These are phyloP conservation scores for Sebastiscus albofasciatus DNA, from an alignment of 2,797 vertebrate genomes.

Conservation along the genomic window DNA sequence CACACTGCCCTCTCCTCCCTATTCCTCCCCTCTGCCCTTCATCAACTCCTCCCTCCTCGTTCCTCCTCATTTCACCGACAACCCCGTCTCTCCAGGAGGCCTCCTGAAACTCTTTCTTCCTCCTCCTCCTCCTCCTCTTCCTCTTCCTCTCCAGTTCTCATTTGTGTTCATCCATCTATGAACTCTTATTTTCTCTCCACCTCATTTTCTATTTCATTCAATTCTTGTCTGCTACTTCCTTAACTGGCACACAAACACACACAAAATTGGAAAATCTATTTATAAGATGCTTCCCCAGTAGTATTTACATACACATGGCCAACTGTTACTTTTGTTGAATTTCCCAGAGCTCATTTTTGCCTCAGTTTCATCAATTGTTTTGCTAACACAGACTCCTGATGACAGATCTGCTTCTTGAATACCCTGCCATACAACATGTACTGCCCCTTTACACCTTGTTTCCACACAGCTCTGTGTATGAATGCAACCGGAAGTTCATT, in stretches of 20 bases:
- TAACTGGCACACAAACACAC: not conserved
- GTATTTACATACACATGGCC: not conserved
- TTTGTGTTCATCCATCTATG: not conserved
- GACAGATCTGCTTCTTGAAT: not conserved
- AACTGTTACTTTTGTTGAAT: not conserved
- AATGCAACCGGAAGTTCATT: too few relatives aligned
- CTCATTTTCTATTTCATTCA: not conserved
- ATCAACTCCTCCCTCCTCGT: constrained; percentile 9
- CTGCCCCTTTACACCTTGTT: too few relatives aligned
- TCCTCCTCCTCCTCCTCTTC: not conserved
- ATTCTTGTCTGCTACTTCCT: too few relatives aligned
- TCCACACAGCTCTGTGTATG: too few relatives aligned
- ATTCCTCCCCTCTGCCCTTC: constrained; percentile 2
- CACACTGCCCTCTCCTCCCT: not conserved
- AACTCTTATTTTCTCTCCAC: not conserved
- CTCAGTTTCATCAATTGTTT: not conserved
- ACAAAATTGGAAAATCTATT: not conserved
- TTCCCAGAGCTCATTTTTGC: not conserved
- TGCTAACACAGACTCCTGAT: not conserved
- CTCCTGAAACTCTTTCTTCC: not conserved
- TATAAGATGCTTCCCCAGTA: not conserved
- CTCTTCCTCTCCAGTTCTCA: not conserved
- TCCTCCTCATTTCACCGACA: constrained; percentile 13
- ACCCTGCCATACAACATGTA: not conserved
- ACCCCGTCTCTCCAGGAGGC: not conserved